Percentiles rank a stretch among this genome's conserved stretches.
Evolutionary conservation across 1,140 invertebrate species (phyloP).

Genomic region (Drosophila sulfurigaster): DNA sequence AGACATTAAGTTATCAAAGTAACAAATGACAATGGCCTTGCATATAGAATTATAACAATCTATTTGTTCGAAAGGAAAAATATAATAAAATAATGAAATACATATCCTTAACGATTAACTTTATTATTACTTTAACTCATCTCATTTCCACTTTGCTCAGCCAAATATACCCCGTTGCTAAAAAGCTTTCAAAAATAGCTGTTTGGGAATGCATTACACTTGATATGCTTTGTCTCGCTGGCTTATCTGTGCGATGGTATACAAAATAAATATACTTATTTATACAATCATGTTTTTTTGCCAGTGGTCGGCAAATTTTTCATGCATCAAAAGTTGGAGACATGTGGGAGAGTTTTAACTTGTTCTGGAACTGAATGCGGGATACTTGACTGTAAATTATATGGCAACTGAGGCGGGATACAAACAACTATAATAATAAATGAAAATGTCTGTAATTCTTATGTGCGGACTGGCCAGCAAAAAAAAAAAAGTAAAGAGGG

Average conservation of each 20-base stretch:
- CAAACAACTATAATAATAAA: conserved; percentile 78
- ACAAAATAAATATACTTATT: conserved; percentile 32
- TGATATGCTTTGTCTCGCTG: conserved; percentile 32
- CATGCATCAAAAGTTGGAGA: conserved; percentile 60
- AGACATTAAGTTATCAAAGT: too few species aligned
- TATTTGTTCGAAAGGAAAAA: too few species aligned
- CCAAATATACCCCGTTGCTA: conserved; percentile 22
- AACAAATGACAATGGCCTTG: too few species aligned
- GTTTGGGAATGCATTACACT: conserved; percentile 43
- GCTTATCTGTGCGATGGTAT: conserved; percentile 53
- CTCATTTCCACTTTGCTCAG: background rate
- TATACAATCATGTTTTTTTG: conserved; percentile 49
- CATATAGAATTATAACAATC: too few species aligned
- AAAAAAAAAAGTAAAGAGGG: conserved; percentile 20
- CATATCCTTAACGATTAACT: background rate
- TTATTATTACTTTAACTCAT: background rate
- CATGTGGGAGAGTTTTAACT: conserved; percentile 47
- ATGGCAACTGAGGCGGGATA: conserved; percentile 41
- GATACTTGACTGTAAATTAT: conserved; percentile 73
- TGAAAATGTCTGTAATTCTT: conserved; percentile 81
- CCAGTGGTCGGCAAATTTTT: conserved; percentile 63
- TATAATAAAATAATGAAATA: too few species aligned
- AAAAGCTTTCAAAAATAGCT: conserved; percentile 17
- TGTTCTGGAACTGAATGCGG: conserved; percentile 9
- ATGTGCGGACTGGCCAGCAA: conserved; percentile 57